Evolutionary conservation across 35 echinoderm and acorn worm genomes (phyloP), one percentile per base, ranked within the genome.

Genomic region (Apostichopus californicus): DNA sequence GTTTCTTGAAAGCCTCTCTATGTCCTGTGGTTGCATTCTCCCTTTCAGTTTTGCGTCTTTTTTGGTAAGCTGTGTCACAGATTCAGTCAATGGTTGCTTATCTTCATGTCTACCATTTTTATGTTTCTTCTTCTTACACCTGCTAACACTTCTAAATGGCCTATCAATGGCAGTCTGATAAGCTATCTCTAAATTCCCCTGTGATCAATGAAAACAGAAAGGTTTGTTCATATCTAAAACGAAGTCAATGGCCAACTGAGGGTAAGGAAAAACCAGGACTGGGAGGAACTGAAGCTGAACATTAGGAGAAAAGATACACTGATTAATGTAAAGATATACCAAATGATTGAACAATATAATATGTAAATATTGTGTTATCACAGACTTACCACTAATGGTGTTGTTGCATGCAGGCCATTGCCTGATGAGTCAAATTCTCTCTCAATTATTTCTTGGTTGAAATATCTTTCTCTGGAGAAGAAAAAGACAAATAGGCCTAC

Each of bases 401-500:
- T 94, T 90, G 93, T 94, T 46, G 87, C 68, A 55, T 94, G 93
- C 10, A 94, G 22, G 56, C 93, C 93, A 34, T 83, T 83, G 0
- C 93, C 93, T n/a, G 93, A 94, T 28, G 93, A 68, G 81, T 94
- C 93, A 94, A 91, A 94, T 75, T 94, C 93, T 28, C 72, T 90
- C 18, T 94, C 93, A 72, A 94, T 86, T 82, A 88, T 64, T 82
- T 94, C 87, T 90, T 73, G 81, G 79, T 94, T 94, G 55, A 94
- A 91, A 54, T 94, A 90, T 23, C 88, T 63, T 63, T 94, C 88
- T 91, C 93, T 94, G 87, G 10, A 63, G 83, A 8, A 83, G 22
- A 83, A 83, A 83, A 13, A 53, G 25, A 83, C 34, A 46, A 46
- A 46, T 46, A n/a, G n/a, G n/a, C n/a, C n/a, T n/a, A 46, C 34